Conservation (phyloP, 2,113 vertebrate species). For the Malaclemys terrapin region DNA sequence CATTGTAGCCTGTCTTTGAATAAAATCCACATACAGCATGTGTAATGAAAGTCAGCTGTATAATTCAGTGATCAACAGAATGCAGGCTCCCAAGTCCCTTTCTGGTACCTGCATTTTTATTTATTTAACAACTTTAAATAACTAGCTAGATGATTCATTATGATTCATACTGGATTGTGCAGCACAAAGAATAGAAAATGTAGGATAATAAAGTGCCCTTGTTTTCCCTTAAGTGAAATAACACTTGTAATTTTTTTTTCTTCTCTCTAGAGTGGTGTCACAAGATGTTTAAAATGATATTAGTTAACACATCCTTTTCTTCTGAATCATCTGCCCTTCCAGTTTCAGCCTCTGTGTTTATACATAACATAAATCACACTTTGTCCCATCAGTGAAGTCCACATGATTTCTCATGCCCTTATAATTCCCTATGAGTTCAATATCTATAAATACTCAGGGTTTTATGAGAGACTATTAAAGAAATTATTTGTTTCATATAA, state of each 20-base stretch:
- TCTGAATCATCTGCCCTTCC: slow-evolving; percentile 43
- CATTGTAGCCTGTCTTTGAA: slow-evolving; percentile 17
- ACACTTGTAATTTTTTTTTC: slow-evolving; percentile 21
- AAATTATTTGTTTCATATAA: slow-evolving; percentile 19
- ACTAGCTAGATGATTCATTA: slow-evolving; percentile 64
- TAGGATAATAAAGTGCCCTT: neutral
- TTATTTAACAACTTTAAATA: slow-evolving; percentile 68
- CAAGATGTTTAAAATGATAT: slow-evolving; percentile 37
- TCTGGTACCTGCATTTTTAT: slow-evolving; percentile 47
- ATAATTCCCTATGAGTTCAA: neutral
- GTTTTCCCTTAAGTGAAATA: slow-evolving; percentile 34
- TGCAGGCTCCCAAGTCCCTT: neutral
- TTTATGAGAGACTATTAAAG: slow-evolving; percentile 4
- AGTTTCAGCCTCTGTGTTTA: slow-evolving; percentile 12
- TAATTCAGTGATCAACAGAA: slow-evolving; percentile 37
- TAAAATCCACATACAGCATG: slow-evolving; percentile 27
- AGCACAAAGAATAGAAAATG: slow-evolving; percentile 51
- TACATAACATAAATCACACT: slow-evolving; percentile 28
- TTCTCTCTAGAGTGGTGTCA: slow-evolving; percentile 48
- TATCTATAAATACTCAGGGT: neutral
- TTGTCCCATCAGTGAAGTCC: slow-evolving; percentile 29
- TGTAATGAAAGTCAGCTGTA: slow-evolving; percentile 35
- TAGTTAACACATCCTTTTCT: slow-evolving; percentile 40
- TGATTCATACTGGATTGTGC: slow-evolving; percentile 60
- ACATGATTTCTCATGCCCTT: slow-evolving; percentile 34